Conservation (phyloP, 2,113 vertebrate genomes). For the Brienomyrus longianalis region DNA sequence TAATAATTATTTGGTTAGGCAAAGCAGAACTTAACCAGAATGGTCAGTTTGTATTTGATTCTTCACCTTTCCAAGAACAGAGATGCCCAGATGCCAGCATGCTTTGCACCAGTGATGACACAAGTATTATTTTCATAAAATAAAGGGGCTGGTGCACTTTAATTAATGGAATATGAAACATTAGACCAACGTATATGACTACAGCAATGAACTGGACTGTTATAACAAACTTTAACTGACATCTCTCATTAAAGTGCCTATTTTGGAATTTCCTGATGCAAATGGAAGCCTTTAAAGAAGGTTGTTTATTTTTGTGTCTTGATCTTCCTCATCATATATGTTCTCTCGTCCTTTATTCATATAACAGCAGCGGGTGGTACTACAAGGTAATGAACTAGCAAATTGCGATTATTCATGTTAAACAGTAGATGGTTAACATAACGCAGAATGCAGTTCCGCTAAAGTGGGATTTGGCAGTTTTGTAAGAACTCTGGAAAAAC, state of each 20-base stretch:
- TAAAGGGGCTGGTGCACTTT: neutral
- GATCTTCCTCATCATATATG: neutral
- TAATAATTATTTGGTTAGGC: neutral
- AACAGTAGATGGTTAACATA: neutral
- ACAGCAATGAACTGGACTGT: conserved; percentile 1
- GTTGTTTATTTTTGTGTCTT: neutral
- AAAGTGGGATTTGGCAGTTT: neutral
- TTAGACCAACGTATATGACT: neutral
- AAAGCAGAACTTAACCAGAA: neutral
- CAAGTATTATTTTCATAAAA: neutral
- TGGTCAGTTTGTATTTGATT: neutral
- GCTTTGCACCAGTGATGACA: neutral
- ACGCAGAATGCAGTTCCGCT: neutral
- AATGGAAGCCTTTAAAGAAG: neutral
- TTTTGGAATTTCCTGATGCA: conserved; percentile 1
- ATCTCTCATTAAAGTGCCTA: conserved; percentile 6
- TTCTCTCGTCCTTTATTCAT: neutral
- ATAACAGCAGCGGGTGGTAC: neutral
- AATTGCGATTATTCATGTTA: neutral
- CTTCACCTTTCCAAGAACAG: neutral
- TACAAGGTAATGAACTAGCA: neutral
- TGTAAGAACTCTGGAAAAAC: neutral
- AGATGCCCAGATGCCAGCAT: neutral
- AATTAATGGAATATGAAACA: neutral
- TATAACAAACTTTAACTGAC: neutral